phyloP scores from a whole-genome alignment of 2,888 invertebrate species.

The Caenorhabditis sp. region DNA sequence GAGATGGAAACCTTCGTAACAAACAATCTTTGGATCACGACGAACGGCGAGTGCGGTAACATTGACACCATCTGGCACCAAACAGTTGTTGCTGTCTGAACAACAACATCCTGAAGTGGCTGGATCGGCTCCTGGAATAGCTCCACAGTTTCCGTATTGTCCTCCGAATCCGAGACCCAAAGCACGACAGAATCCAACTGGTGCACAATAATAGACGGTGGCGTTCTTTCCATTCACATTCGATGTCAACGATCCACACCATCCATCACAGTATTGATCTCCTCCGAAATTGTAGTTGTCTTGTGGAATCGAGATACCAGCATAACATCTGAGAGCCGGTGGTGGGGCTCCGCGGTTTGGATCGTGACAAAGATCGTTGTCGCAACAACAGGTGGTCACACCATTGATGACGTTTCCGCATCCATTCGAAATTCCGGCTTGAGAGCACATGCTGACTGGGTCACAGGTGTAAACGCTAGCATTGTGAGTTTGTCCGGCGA shows the following conservation, averaged over 20 bases:
- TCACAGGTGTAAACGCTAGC: slow-evolving; percentile 55
- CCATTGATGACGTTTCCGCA: slow-evolving; percentile 40
- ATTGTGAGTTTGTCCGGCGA: slow-evolving; percentile 17
- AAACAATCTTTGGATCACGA: slow-evolving; percentile 41
- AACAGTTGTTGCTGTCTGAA: slow-evolving; percentile 43
- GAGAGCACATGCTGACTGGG: slow-evolving; percentile 43
- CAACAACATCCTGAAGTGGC: slow-evolving; percentile 50
- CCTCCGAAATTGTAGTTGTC: slow-evolving; percentile 48
- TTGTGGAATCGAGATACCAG: slow-evolving; percentile 45
- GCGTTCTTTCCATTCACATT: slow-evolving; percentile 45
- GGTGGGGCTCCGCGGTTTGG: slow-evolving; percentile 33
- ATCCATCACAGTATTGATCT: slow-evolving; percentile 50
- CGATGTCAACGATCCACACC: slow-evolving; percentile 45
- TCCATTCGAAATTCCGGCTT: slow-evolving; percentile 23
- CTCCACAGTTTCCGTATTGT: slow-evolving; percentile 42
- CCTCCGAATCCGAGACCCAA: slow-evolving; percentile 52
- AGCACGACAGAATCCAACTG: slow-evolving; percentile 43
- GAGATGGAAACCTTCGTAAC: slow-evolving; percentile 50
- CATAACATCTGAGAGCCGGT: slow-evolving; percentile 48
- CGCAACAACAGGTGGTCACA: slow-evolving; percentile 47
- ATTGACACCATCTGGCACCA: slow-evolving; percentile 39
- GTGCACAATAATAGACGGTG: slow-evolving; percentile 50
- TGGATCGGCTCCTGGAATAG: slow-evolving; percentile 42
- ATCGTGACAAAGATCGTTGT: slow-evolving; percentile 46
- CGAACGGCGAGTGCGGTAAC: slow-evolving; percentile 42